Percentiles rank a stretch among this genome's conserved stretches.
Conservation (phyloP, 1,140 invertebrate genomes). For the Ceratosolen solmsi region DNA sequence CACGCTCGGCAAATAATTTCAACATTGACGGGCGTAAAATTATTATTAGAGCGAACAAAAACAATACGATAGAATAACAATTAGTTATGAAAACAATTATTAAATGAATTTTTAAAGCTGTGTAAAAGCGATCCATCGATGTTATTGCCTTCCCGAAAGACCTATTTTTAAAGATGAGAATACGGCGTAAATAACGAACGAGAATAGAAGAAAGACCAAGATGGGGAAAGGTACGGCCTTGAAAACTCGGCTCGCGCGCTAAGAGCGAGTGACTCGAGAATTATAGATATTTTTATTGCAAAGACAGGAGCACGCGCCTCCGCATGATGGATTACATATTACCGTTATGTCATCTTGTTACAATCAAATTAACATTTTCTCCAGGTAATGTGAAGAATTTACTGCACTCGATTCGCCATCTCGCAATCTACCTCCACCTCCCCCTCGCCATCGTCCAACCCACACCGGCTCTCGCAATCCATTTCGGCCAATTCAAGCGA, state of each 20-base stretch:
- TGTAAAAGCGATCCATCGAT: not conserved
- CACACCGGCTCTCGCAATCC: not conserved
- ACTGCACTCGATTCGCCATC: not conserved
- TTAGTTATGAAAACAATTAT: conserved; percentile 9
- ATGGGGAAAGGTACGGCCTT: conserved; percentile 55
- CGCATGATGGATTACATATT: conserved; percentile 33
- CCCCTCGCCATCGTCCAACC: not conserved
- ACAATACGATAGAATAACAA: not conserved
- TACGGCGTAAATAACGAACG: conserved; percentile 30
- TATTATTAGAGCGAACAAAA: not conserved
- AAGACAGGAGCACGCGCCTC: not conserved
- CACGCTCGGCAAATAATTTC: not conserved
- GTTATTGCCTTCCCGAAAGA: conserved; percentile 2
- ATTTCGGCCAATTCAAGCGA: not conserved
- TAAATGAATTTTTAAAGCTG: not conserved
- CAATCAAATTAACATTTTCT: conserved; percentile 42
- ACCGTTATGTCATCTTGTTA: conserved; percentile 41
- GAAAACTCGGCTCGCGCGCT: conserved; percentile 52
- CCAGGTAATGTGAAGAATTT: not conserved
- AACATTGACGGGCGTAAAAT: too few species aligned
- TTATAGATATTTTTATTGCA: conserved; percentile 14
- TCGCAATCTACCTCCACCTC: not conserved
- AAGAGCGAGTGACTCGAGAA: not conserved
- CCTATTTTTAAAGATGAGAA: conserved; percentile 50
- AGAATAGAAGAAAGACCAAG: conserved; percentile 41